Percentiles rank a stretch among this genome's conserved stretches.
Conservation (phyloP, 2,888 invertebrate species). For the Parapristionchus giblindavisi region DNA sequence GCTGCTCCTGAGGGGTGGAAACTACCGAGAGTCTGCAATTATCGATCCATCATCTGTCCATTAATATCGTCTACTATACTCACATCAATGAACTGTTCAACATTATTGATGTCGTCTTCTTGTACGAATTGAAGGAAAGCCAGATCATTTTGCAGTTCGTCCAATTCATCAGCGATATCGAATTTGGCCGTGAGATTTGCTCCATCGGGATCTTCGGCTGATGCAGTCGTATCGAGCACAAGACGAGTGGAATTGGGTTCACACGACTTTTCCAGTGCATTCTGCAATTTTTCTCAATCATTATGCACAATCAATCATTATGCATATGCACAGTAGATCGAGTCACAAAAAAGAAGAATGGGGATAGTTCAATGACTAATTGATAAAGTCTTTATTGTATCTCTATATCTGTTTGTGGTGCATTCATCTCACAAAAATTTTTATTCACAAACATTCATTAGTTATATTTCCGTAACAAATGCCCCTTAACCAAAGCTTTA, state of each 20-base stretch:
- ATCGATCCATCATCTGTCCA: not conserved
- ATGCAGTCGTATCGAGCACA: slow-evolving; percentile 46
- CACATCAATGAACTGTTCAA: slow-evolving; percentile 62
- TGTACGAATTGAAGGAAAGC: slow-evolving; percentile 62
- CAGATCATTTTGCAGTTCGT: slow-evolving; percentile 58
- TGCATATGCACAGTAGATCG: no score
- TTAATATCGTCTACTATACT: not conserved
- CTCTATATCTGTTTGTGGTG: no score
- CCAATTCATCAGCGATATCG: slow-evolving; percentile 57
- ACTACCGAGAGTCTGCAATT: slow-evolving; percentile 52
- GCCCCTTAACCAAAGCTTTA: no score
- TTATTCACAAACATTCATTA: no score
- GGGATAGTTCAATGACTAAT: not conserved
- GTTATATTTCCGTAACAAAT: no score
- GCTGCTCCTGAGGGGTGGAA: slow-evolving; percentile 55
- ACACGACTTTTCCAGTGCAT: slow-evolving; percentile 55
- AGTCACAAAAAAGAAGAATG: not conserved
- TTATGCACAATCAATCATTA: not conserved
- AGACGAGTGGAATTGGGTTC: slow-evolving; percentile 44
- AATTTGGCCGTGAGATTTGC: slow-evolving; percentile 43
- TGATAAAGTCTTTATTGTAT: no score
- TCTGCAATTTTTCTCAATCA: slow-evolving; percentile 42
- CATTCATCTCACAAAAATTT: no score
- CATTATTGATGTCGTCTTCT: slow-evolving; percentile 59
- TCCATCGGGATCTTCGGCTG: slow-evolving; percentile 46